A percentile compares a stretch with the other conserved stretches of the same genome.
Evolutionary conservation across 2,888 invertebrate genomes (phyloP).

Genomic region (Pediacus dermestoides): DNA sequence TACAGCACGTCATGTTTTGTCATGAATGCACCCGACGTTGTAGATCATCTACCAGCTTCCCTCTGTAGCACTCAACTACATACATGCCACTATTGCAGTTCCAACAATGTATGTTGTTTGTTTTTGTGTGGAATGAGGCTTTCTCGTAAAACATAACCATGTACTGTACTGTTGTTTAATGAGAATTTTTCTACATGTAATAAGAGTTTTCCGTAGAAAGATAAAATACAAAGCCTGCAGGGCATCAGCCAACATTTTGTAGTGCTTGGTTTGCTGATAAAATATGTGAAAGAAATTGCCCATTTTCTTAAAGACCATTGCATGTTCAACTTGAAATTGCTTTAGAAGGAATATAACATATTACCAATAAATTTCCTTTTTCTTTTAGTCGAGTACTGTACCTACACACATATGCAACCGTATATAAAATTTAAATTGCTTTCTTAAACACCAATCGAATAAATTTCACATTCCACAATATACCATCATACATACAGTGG

Average conservation of each 20-base stretch:
- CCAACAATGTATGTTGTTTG: too few species aligned
- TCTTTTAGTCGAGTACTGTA: conserved; percentile 6
- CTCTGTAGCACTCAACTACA: too few species aligned
- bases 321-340: conserved; percentile 17
- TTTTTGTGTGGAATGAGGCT: too few species aligned
- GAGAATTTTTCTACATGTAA: conserved; percentile 13
- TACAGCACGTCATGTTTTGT: conserved; percentile 6
- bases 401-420: conserved; percentile 5
- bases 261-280: conserved; percentile 14
- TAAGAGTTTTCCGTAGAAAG: conserved; percentile 16
- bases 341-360: conserved; percentile 13
- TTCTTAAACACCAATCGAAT: conserved; percentile 4
- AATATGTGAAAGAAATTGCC: conserved; percentile 26
- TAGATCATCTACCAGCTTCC: too few species aligned
- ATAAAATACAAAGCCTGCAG: conserved; percentile 17
- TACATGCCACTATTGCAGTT: too few species aligned
- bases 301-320: conserved; percentile 18
- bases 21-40: conserved; percentile 1
- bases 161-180: conserved; percentile 13
- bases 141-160: too few species aligned
- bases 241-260: conserved; percentile 19
- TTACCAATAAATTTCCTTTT: conserved; percentile 18
- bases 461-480: conserved; percentile 1
- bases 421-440: conserved; percentile 8
- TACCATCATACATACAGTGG: conserved; percentile 27